phyloP scores from a whole-genome alignment of 2,888 invertebrate species.

The Myathropa florea region DNA sequence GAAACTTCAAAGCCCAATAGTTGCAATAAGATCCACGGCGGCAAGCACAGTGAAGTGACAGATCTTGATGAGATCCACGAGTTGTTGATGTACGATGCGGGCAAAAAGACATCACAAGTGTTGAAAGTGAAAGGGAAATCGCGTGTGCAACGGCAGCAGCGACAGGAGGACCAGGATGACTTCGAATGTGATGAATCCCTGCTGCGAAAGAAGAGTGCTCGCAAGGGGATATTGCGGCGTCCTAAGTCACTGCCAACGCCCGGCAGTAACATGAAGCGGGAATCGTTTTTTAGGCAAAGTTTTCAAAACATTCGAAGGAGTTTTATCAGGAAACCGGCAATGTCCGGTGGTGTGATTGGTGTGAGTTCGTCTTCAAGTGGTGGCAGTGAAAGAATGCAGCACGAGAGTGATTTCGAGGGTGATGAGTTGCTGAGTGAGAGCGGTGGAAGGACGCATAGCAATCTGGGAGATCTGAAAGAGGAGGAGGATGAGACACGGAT shows the following conservation, averaged over 20 bases:
- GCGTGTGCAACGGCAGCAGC: background rate
- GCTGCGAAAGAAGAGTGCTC: slow-evolving; percentile 39
- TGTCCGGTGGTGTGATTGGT: background rate
- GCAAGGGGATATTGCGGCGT: slow-evolving; percentile 6
- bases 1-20: slow-evolving; percentile 44
- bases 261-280: slow-evolving; percentile 73
- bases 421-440: slow-evolving; percentile 33
- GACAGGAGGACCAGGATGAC: slow-evolving; percentile 4
- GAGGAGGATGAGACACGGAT: slow-evolving; percentile 58
- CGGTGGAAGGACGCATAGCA: slow-evolving; percentile 32
- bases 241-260: slow-evolving; percentile 49
- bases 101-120: background rate
- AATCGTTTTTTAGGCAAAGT: slow-evolving; percentile 77
- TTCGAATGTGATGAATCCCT: slow-evolving; percentile 44
- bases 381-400: slow-evolving; percentile 33
- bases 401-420: slow-evolving; percentile 59
- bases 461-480: slow-evolving; percentile 58
- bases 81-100: slow-evolving; percentile 14
- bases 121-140: slow-evolving; percentile 40
- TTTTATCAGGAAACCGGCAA: slow-evolving; percentile 73
- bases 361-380: slow-evolving; percentile 49
- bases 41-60: slow-evolving; percentile 31
- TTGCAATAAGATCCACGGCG: slow-evolving; percentile 16
- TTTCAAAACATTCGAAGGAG: slow-evolving; percentile 77
- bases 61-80: slow-evolving; percentile 36